phyloP scores from a whole-genome alignment of 35 echinoderm and acorn worm species.

The Ophioderma brevispina region DNA sequence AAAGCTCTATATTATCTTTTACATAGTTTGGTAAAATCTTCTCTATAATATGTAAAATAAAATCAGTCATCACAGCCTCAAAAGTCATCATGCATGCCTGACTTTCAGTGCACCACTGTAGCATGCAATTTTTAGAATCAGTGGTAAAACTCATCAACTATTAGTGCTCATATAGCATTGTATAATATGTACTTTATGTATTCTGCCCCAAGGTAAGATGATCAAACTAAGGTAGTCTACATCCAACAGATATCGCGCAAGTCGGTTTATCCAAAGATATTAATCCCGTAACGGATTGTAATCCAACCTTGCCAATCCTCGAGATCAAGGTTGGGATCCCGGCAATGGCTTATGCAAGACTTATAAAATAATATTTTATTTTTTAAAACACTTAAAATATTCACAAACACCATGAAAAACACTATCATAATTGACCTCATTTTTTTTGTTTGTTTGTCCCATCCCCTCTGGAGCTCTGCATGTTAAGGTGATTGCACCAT shows the following conservation, averaged over 20 bases:
- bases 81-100: too few relatives aligned
- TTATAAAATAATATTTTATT: background rate
- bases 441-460: background rate
- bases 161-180: too few relatives aligned
- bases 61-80: too few relatives aligned
- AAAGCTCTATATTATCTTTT: too few relatives aligned
- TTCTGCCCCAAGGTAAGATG: background rate
- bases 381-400: background rate
- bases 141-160: too few relatives aligned
- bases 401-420: background rate
- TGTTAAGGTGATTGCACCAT: too few relatives aligned
- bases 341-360: background rate
- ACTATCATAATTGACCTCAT: background rate
- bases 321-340: background rate
- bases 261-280: background rate
- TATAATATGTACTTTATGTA: background rate
- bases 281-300: background rate
- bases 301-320: background rate
- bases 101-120: too few relatives aligned
- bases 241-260: background rate
- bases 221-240: background rate
- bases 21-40: too few relatives aligned
- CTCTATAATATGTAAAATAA: too few relatives aligned
- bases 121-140: too few relatives aligned
- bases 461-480: too few relatives aligned